Conservation (phyloP, 2,797 vertebrate species). For the Sparus aurata region DNA sequence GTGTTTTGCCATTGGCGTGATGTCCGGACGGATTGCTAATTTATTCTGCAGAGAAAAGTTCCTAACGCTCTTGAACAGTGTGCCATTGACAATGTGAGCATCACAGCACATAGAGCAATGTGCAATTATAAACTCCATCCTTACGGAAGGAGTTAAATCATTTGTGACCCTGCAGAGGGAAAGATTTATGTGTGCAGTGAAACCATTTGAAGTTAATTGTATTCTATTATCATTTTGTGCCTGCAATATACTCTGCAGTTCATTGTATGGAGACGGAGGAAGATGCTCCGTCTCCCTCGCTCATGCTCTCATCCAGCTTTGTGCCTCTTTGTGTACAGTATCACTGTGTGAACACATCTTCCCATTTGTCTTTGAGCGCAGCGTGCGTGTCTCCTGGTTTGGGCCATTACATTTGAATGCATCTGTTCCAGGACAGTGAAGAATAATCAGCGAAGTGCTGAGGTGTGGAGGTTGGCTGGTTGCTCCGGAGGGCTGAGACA, state of each 20-base stretch:
- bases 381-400: constrained; percentile 30
- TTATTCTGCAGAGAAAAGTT: constrained; percentile 53
- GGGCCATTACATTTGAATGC: constrained; percentile 45
- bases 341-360: constrained; percentile 50
- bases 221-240: constrained; percentile 79
- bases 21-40: constrained; percentile 52
- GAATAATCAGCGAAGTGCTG: constrained; percentile 54
- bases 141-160: constrained; percentile 56
- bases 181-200: constrained; percentile 75
- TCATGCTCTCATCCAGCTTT: constrained; percentile 61
- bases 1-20: constrained; percentile 31
- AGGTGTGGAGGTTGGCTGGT: constrained; percentile 35
- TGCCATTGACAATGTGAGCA: constrained; percentile 58
- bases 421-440: constrained; percentile 50
- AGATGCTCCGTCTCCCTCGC: constrained; percentile 24
- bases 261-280: constrained; percentile 51
- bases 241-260: constrained; percentile 71
- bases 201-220: constrained; percentile 79
- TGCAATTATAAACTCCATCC: constrained; percentile 71
- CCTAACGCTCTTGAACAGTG: constrained; percentile 31
- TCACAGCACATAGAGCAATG: constrained; percentile 59
- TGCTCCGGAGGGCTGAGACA: constrained; percentile 22
- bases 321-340: constrained; percentile 74
- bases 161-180: constrained; percentile 61
- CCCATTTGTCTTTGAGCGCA: constrained; percentile 59